Conservation (phyloP, 2,888 invertebrate genomes). For the Tupiocoris notatus region DNA sequence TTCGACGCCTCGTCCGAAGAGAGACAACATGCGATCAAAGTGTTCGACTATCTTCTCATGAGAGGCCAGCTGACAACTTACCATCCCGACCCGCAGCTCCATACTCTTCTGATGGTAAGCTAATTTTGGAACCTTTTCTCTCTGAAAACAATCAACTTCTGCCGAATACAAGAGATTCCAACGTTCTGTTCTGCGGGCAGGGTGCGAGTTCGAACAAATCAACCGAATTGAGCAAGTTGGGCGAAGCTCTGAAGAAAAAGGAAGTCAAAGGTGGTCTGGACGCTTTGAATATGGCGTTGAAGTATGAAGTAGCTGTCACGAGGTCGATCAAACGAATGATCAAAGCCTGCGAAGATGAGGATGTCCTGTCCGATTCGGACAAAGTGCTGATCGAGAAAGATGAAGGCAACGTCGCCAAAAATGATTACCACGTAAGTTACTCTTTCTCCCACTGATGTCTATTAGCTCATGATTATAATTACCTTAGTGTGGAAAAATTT, state of each 20-base stretch:
- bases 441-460: too few species aligned
- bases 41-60: slow-evolving; percentile 85
- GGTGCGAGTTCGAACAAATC: slow-evolving; percentile 14
- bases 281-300: slow-evolving; percentile 74
- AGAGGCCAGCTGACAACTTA: slow-evolving; percentile 62
- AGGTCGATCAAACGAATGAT: slow-evolving; percentile 71
- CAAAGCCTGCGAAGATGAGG: slow-evolving; percentile 63
- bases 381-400: background rate
- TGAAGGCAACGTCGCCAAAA: background rate
- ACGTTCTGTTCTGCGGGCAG: too few species aligned
- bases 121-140: too few species aligned
- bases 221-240: slow-evolving; percentile 4
- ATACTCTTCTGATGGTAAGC: slow-evolving; percentile 25
- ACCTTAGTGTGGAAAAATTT: too few species aligned
- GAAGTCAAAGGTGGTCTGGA: slow-evolving; percentile 53
- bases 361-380: slow-evolving; percentile 4
- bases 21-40: slow-evolving; percentile 80
- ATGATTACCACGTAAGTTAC: slow-evolving; percentile 46
- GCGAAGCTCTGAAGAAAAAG: slow-evolving; percentile 9
- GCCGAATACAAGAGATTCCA: too few species aligned
- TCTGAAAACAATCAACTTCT: too few species aligned
- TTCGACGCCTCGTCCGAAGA: slow-evolving; percentile 83
- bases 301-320: slow-evolving; percentile 76
- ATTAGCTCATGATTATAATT: too few species aligned
- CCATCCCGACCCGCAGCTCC: slow-evolving; percentile 12